Percentiles rank a stretch among this genome's conserved stretches.
These are phyloP conservation scores for Penaeus monodon DNA, from an alignment of 2,888 invertebrate species.

Conservation along the genomic window DNA sequence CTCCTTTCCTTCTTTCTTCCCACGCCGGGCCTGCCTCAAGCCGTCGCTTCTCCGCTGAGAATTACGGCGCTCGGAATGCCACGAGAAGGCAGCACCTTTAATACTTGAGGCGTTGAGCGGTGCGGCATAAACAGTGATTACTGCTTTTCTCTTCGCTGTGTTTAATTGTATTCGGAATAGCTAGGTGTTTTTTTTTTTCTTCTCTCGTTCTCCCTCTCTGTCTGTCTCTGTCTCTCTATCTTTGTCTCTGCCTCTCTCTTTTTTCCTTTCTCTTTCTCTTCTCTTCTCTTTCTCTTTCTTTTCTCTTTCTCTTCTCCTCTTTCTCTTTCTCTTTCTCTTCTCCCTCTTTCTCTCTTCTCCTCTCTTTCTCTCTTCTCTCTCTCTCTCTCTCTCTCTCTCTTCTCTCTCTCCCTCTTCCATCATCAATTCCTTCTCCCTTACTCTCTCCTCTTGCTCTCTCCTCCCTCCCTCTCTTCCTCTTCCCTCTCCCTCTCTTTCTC, in stretches of 20 bases:
- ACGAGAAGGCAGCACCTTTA: too few relatives aligned
- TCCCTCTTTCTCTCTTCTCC: background rate
- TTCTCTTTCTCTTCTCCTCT: background rate
- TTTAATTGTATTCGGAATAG: too few relatives aligned
- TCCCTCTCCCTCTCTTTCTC: background rate
- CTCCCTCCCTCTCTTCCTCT: background rate
- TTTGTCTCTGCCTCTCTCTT: background rate
- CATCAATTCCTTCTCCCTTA: background rate
- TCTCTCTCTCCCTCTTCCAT: background rate
- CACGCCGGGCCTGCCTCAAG: background rate
- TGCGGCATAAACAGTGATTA: too few relatives aligned
- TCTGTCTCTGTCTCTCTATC: background rate
- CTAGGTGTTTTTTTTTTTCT: background rate
- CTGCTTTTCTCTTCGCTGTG: too few relatives aligned
- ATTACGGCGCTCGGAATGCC: background rate
- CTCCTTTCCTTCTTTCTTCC: background rate
- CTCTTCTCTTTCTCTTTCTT: background rate
- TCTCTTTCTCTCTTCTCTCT: background rate
- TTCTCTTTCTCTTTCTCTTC: background rate
- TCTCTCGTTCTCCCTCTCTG: slow-evolving; percentile 14
- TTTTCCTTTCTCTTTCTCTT: background rate
- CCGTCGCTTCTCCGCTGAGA: background rate
- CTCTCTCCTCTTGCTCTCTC: background rate
- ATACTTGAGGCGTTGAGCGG: too few relatives aligned
- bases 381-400: too few relatives aligned